Evolutionary conservation across 2,888 invertebrate genomes (phyloP), one percentile per base, ranked within the genome.

Genomic region (Pocota personata): DNA sequence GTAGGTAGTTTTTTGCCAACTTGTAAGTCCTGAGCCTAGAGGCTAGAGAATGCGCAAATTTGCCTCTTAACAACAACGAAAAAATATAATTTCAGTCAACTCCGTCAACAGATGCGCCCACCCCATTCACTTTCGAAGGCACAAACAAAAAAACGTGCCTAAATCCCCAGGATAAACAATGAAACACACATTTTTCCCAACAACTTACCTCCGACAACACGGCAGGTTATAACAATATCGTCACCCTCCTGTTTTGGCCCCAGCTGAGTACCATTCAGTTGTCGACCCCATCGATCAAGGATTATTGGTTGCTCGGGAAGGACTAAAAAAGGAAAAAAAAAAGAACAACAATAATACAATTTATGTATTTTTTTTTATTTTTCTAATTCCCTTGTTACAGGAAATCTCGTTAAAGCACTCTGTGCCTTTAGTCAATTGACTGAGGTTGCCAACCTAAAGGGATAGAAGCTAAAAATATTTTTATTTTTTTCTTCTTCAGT

Each of bases 161-260:
- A 32, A 72, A 60, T 50, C 69, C 46, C 21, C n/a, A 46, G 57
- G 43, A 75, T 37, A 69, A 58, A 83, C 73, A 66, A 75, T 3
- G 40, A 48, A 62, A 40, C 40, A 19, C 30, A 52, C 58, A 43
- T 55, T 55, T 35, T 37, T 66, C 16, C 12, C 12, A n/a, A 16
- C 43, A 76, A 91, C 94, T 95, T 94, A 95, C 97, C 97, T 89
- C 97, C 97, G 87, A 96, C 95, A 58, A 97, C 97, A 88, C 97
- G 94, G 92, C 97, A 97, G 79, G 96, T 97, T 89, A 97, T 94
- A 73, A 96, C 94, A 87, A 97, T 95, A 90, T 97, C 97, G 89
- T 97, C 97, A 2, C 96, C 96, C 93, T 97, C 97, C 91, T 96
- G 95, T 91, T 97, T 96, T 0, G 97, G 97, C 2, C 97, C 97